Evolutionary conservation across 2,888 invertebrate species (phyloP).

Genomic region (Drosophila antonietae): DNA sequence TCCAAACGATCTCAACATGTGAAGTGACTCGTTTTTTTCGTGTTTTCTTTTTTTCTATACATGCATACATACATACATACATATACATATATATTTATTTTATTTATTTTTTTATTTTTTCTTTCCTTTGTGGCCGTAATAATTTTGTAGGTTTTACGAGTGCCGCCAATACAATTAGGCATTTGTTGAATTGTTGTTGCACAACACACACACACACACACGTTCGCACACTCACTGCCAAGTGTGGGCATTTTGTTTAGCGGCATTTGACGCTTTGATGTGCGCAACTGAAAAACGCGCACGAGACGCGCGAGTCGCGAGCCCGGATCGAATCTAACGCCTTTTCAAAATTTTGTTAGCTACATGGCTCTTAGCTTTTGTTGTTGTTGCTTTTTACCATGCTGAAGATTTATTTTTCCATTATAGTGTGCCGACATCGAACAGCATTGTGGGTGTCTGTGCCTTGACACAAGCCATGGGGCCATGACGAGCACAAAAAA

Average conservation of each 20-base stretch:
- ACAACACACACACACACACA: constrained; percentile 19
- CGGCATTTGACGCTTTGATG: constrained; percentile 75
- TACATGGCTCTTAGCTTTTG: constrained; percentile 63
- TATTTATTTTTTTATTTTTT: constrained; percentile 17
- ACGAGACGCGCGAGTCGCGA: constrained; percentile 64
- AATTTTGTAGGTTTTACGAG: constrained; percentile 77
- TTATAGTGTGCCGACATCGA: constrained; percentile 70
- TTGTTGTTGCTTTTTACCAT: constrained; percentile 40
- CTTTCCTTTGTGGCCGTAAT: constrained; percentile 65
- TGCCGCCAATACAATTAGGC: constrained; percentile 80
- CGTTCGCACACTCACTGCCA: constrained; percentile 35
- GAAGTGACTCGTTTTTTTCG: constrained; percentile 70
- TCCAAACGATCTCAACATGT: constrained; percentile 64
- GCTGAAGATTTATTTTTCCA: constrained; percentile 76
- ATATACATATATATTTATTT: constrained; percentile 11
- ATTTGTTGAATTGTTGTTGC: constrained; percentile 64
- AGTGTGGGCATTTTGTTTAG: constrained; percentile 77
- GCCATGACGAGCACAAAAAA: constrained; percentile 66
- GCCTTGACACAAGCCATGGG: constrained; percentile 69
- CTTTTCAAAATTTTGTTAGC: constrained; percentile 68
- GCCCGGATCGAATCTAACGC: constrained; percentile 76
- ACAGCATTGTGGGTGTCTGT: constrained; percentile 74
- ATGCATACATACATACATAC: background rate
- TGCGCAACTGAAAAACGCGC: constrained; percentile 67
- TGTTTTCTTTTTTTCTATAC: constrained; percentile 30